Conservation (phyloP, 2,888 invertebrate genomes). For the Smittia aterrima region DNA sequence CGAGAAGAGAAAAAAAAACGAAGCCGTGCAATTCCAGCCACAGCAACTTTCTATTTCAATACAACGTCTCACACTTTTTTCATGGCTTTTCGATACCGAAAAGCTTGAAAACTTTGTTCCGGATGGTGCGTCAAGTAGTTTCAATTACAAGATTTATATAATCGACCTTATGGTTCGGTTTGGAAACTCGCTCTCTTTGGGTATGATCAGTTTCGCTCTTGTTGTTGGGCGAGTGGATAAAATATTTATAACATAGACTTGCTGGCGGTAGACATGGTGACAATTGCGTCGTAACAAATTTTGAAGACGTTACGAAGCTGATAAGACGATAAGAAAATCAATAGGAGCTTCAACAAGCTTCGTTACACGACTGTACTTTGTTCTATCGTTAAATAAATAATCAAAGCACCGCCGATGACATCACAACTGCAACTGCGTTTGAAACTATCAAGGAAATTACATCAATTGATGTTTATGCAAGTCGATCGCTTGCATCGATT, state of each 20-base stretch:
- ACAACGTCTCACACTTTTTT: neutral
- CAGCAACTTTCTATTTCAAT: conserved; percentile 18
- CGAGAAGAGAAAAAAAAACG: neutral
- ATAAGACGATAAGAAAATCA: too few relatives aligned
- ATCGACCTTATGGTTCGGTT: neutral
- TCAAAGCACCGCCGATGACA: neutral
- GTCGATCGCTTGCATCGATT: neutral
- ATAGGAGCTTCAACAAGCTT: too few relatives aligned
- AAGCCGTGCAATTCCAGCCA: too few relatives aligned
- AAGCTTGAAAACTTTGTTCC: neutral
- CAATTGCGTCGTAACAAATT: neutral
- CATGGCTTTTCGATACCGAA: neutral
- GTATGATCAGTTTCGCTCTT: neutral
- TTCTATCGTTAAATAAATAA: too few relatives aligned
- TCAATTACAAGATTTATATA: conserved; percentile 18
- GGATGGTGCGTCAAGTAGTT: neutral
- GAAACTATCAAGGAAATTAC: neutral
- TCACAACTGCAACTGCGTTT: neutral
- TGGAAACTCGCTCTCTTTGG: neutral
- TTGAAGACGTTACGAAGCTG: neutral
- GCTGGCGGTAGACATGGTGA: neutral
- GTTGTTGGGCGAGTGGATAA: neutral
- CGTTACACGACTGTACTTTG: too few relatives aligned
- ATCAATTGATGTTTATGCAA: neutral
- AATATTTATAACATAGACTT: neutral